These are phyloP conservation scores for Elephantulus edwardii DNA, from an alignment of 2,113 vertebrate genomes.

Conservation along the genomic window DNA sequence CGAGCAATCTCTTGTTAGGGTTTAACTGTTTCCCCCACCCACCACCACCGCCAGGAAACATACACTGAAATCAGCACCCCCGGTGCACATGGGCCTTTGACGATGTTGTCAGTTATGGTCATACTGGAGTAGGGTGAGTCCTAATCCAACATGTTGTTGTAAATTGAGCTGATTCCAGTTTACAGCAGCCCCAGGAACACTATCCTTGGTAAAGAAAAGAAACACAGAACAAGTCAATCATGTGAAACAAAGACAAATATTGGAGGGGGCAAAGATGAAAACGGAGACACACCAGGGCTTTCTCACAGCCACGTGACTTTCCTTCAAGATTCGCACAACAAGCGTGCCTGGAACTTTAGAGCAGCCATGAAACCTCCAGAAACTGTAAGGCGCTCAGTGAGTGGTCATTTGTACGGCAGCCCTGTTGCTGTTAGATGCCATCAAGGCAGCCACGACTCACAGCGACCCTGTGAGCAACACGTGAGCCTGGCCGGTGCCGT, in stretches of 20 bases:
- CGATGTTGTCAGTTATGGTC: neutral
- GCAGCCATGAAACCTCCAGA: neutral
- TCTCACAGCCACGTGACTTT: neutral
- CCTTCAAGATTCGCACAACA: neutral
- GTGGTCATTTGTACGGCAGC: neutral
- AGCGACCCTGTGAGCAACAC: too few species aligned
- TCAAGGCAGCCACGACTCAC: too few species aligned
- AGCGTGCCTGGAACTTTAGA: neutral
- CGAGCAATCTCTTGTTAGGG: neutral
- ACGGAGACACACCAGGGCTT: neutral
- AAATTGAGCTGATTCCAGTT: neutral
- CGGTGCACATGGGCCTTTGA: neutral
- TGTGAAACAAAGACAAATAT: neutral
- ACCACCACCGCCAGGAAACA: too few species aligned
- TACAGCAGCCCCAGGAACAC: neutral
- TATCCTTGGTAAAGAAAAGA: neutral
- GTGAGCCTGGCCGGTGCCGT: too few species aligned
- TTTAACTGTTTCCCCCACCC: neutral
- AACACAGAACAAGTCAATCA: neutral
- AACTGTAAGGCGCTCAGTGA: neutral
- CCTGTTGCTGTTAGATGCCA: too few species aligned
- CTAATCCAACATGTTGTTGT: neutral
- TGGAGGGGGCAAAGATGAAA: neutral
- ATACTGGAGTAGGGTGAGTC: too few species aligned
- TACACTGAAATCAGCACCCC: too few species aligned